Conservation (phyloP, 2,888 invertebrate species). For the Endomychus coccineus region DNA sequence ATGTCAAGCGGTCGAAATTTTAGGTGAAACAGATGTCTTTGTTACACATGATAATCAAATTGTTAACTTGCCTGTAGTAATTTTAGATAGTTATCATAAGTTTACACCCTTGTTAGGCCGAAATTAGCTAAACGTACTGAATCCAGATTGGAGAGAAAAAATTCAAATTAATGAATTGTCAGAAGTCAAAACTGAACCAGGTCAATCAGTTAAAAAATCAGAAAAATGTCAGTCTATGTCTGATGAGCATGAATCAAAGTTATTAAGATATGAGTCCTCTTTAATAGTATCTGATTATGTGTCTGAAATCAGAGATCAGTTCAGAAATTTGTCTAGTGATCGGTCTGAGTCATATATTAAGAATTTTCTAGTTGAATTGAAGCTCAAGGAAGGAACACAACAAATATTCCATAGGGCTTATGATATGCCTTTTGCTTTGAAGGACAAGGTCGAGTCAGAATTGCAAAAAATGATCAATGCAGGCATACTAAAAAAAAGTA, state of each 20-base stretch:
- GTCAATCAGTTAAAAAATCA: no score
- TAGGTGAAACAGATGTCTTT: conserved; percentile 10
- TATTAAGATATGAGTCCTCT: no score
- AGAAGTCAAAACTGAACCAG: no score
- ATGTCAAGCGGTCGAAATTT: conserved; percentile 3
- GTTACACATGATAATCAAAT: conserved; percentile 8
- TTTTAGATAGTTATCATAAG: conserved; percentile 8
- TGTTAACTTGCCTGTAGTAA: conserved; percentile 12
- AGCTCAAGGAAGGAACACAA: conserved; percentile 14
- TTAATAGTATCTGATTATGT: no score
- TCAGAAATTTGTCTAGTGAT: no score
- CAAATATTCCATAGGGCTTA: conserved; percentile 25
- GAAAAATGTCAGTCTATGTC: no score
- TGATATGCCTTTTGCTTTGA: conserved; percentile 21
- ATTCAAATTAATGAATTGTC: no score
- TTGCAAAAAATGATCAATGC: conserved; percentile 18
- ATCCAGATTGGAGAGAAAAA: conserved; percentile 13
- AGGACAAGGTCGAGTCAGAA: conserved; percentile 21
- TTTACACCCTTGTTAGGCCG: conserved; percentile 18
- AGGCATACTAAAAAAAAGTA: conserved; percentile 20
- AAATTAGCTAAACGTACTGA: conserved; percentile 16
- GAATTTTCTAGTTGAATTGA: conserved; percentile 12
- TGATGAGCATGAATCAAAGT: no score
- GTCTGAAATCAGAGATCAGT: no score
- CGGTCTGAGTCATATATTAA: no score